phyloP scores from a whole-genome alignment of 2,113 vertebrate genomes.

The Chloropsis hardwickii region DNA sequence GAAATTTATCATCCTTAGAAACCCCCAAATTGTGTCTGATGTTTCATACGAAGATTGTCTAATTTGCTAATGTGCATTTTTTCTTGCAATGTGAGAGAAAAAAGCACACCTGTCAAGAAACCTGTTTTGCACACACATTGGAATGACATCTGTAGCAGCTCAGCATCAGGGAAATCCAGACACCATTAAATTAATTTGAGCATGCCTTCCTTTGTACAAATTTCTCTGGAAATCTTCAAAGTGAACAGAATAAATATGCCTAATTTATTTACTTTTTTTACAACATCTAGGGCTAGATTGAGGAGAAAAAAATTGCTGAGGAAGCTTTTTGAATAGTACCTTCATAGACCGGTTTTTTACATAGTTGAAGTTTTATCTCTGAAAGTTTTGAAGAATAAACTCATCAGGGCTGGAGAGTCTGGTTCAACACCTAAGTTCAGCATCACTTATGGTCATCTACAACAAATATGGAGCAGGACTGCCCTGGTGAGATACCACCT shows the following conservation, averaged over 20 bases:
- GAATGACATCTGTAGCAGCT: constrained; percentile 49
- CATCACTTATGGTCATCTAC: neutral
- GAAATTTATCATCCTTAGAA: constrained; percentile 41
- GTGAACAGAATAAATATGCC: neutral
- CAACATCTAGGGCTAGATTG: neutral
- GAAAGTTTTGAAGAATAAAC: neutral
- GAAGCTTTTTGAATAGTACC: neutral
- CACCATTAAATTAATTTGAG: constrained; percentile 1
- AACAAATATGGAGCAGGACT: neutral
- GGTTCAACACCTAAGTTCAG: neutral
- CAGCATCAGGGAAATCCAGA: constrained; percentile 28
- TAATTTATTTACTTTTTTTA: neutral
- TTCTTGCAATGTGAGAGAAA: neutral
- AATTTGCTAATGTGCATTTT: constrained; percentile 51
- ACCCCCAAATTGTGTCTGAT: constrained; percentile 43
- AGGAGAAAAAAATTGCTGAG: neutral
- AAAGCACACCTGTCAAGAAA: constrained; percentile 62
- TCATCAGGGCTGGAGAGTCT: neutral
- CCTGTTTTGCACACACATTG: constrained; percentile 24
- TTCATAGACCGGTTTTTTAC: neutral
- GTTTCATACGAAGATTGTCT: constrained; percentile 26
- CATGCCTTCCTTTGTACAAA: neutral
- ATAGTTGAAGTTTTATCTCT: neutral
- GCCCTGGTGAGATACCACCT: neutral
- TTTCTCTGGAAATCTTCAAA: neutral